Percentiles rank a stretch among this genome's conserved stretches.
Conservation (phyloP, 2,888 invertebrate species). For the Drosophila atripex region DNA sequence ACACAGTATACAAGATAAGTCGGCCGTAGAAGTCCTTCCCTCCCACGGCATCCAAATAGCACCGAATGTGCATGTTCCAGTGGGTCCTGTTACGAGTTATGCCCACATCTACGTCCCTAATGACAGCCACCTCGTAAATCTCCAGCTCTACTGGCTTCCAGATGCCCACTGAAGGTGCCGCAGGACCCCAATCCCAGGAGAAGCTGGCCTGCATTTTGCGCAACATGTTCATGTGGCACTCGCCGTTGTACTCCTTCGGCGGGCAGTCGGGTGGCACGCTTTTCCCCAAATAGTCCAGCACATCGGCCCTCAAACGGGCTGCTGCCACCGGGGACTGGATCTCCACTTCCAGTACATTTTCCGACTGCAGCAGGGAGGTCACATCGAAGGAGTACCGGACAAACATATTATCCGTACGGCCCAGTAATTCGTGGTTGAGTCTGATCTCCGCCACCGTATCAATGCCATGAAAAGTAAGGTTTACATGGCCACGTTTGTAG, state of each 20-base stretch:
- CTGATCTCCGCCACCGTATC: constrained; percentile 92
- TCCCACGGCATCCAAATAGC: constrained; percentile 83
- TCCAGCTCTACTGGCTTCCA: constrained; percentile 90
- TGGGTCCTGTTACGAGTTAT: constrained; percentile 73
- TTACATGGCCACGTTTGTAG: constrained; percentile 71
- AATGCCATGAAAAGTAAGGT: constrained; percentile 91
- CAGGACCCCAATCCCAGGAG: constrained; percentile 99
- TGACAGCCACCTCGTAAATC: constrained; percentile 87
- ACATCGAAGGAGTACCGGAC: constrained; percentile 90
- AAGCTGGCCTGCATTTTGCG: constrained; percentile 98
- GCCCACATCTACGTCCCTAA: constrained; percentile 86
- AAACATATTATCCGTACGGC: constrained; percentile 93
- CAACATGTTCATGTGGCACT: constrained; percentile 96
- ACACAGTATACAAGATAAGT: constrained; percentile 82
- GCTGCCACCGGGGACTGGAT: constrained; percentile 88
- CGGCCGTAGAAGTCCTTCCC: constrained; percentile 78
- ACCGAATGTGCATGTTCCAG: constrained; percentile 84
- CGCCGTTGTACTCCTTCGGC: constrained; percentile 91
- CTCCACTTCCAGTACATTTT: constrained; percentile 86
- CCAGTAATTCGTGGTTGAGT: constrained; percentile 89
- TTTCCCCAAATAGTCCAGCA: constrained; percentile 46
- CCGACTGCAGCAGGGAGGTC: constrained; percentile 84
- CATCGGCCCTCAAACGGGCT: constrained; percentile 84
- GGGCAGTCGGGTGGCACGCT: constrained; percentile 90
- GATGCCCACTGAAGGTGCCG: constrained; percentile 96